Conservation (phyloP, 2,113 vertebrate species). For the Limanda limanda region DNA sequence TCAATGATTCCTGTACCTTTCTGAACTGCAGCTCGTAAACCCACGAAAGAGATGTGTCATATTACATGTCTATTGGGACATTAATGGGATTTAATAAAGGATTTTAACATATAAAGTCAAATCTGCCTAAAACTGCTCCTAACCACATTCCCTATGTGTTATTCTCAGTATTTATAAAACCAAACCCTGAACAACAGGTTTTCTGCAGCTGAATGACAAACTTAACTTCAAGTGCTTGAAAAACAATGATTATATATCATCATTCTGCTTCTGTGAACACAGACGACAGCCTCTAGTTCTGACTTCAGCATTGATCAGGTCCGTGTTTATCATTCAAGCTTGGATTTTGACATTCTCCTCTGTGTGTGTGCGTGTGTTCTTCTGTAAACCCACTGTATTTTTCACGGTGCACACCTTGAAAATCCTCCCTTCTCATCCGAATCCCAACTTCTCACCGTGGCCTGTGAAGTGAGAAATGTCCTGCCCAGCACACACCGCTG, state of each 20-base stretch:
- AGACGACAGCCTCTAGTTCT: neutral
- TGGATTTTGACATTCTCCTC: neutral
- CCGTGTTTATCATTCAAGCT: neutral
- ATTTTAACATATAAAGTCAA: no score
- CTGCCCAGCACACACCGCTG: conserved; percentile 15
- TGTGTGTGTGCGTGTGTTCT: neutral
- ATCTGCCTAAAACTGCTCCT: no score
- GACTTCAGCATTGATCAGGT: neutral
- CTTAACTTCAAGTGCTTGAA: neutral
- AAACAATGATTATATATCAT: neutral
- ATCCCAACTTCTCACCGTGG: neutral
- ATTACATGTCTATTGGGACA: no score
- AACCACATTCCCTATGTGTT: no score
- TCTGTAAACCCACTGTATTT: neutral
- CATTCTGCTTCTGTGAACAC: neutral
- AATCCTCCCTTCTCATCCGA: neutral
- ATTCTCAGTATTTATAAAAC: no score
- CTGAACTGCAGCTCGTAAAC: no score
- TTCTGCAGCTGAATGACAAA: no score
- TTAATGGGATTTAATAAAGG: no score
- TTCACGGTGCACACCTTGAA: neutral
- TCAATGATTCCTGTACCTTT: no score
- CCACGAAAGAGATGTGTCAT: no score
- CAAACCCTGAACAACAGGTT: no score
- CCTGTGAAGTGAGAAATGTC: conserved; percentile 47